These are phyloP conservation scores for Andrena camellia DNA, from an alignment of 2,888 invertebrate genomes.

Conservation along the genomic window DNA sequence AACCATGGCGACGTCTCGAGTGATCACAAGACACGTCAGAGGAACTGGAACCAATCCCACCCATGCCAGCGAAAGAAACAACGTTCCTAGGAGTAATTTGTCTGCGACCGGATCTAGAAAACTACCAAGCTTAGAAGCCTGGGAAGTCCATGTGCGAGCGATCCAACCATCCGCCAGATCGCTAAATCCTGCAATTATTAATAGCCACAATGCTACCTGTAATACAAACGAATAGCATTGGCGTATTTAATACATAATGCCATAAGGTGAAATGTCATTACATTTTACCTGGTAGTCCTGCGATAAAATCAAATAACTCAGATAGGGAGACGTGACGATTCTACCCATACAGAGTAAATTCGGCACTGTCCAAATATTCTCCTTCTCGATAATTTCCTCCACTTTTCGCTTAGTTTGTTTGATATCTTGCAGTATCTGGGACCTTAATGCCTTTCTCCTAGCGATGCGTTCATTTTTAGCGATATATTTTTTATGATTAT, in stretches of 20 bases:
- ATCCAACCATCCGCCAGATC: slow-evolving; percentile 99
- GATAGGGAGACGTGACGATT: slow-evolving; percentile 94
- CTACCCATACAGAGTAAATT: slow-evolving; percentile 95
- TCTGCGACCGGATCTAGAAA: slow-evolving; percentile 99
- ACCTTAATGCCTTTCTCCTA: slow-evolving; percentile 74
- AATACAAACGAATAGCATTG: slow-evolving; percentile 35
- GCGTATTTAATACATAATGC: slow-evolving; percentile 9
- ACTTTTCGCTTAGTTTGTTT: slow-evolving; percentile 88
- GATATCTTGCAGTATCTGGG: slow-evolving; percentile 78
- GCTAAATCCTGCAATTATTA: slow-evolving; percentile 95
- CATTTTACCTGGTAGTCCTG: slow-evolving; percentile 88
- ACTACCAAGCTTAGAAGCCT: slow-evolving; percentile 96
- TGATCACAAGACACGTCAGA: slow-evolving; percentile 93
- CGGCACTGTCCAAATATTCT: slow-evolving; percentile 97
- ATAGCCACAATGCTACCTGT: slow-evolving; percentile 91
- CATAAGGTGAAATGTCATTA: neutral
- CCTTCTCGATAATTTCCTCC: slow-evolving; percentile 92
- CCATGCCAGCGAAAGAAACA: slow-evolving; percentile 95
- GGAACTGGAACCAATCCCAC: slow-evolving; percentile 93
- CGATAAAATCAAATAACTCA: slow-evolving; percentile 95
- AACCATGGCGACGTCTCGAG: slow-evolving; percentile 93
- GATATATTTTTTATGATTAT: slow-evolving; percentile 68
- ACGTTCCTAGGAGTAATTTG: slow-evolving; percentile 95
- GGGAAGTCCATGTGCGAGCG: slow-evolving; percentile 95
- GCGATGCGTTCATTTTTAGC: slow-evolving; percentile 63